A percentile compares a stretch with the other conserved stretches of the same genome.
Conservation (phyloP, 2,888 invertebrate species). For the Atethmia centrago region DNA sequence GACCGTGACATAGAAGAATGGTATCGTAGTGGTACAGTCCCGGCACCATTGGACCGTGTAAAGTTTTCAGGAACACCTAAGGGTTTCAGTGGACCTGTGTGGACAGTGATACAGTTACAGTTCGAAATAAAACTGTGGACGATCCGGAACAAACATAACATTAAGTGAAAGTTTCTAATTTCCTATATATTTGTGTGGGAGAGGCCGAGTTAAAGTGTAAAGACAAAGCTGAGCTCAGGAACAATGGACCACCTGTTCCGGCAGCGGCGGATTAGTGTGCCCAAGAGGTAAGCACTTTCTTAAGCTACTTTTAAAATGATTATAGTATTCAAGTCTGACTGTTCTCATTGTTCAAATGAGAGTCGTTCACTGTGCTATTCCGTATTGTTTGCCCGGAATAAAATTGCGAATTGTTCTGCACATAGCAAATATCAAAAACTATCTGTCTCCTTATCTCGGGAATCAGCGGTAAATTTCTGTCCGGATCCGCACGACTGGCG, state of each 20-base stretch:
- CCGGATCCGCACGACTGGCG: constrained; percentile 59
- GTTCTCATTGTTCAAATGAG: constrained; percentile 51
- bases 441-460: constrained; percentile 26
- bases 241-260: constrained; percentile 90
- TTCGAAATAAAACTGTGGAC: constrained; percentile 64
- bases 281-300: constrained; percentile 83
- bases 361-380: constrained; percentile 31
- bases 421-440: constrained; percentile 21
- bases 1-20: constrained; percentile 34
- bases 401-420: constrained; percentile 8
- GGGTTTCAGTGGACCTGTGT: constrained; percentile 64
- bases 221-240: constrained; percentile 77
- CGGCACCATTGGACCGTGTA: constrained; percentile 63
- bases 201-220: constrained; percentile 78
- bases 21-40: constrained; percentile 27
- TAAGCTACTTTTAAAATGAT: constrained; percentile 53
- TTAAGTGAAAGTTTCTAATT: constrained; percentile 88
- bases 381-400: constrained; percentile 21
- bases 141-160: constrained; percentile 74
- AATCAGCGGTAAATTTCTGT: constrained; percentile 44
- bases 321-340: constrained; percentile 47
- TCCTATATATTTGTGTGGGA: constrained; percentile 81
- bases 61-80: constrained; percentile 60
- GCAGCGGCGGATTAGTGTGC: constrained; percentile 87
- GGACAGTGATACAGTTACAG: constrained; percentile 65